Conservation (phyloP, 1,140 invertebrate species). For the Zaprionus camerounensis region DNA sequence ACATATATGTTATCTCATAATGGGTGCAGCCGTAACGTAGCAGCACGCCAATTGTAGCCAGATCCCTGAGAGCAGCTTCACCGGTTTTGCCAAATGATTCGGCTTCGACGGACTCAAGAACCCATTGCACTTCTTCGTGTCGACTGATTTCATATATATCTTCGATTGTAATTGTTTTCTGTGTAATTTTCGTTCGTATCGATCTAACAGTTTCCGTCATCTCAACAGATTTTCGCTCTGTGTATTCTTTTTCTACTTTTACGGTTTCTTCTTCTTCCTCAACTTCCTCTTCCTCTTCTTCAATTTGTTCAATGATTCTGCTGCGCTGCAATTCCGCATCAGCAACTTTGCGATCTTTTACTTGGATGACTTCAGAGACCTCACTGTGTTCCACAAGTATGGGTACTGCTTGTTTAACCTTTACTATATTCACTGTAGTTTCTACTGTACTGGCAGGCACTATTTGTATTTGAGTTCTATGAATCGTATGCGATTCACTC, state of each 20-base stretch:
- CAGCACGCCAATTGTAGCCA: slow-evolving; percentile 92
- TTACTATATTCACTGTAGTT: slow-evolving; percentile 70
- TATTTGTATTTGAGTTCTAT: slow-evolving; percentile 67
- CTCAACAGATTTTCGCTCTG: slow-evolving; percentile 60
- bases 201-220: slow-evolving; percentile 72
- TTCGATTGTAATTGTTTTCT: slow-evolving; percentile 72
- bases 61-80: slow-evolving; percentile 90
- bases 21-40: slow-evolving; percentile 90
- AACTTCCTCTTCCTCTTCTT: slow-evolving; percentile 75
- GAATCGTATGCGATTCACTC: slow-evolving; percentile 40
- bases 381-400: slow-evolving; percentile 85
- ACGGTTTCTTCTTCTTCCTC: slow-evolving; percentile 53
- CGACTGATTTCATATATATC: slow-evolving; percentile 72
- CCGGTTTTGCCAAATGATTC: slow-evolving; percentile 91
- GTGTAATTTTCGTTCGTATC: slow-evolving; percentile 78
- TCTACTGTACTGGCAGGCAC: slow-evolving; percentile 69
- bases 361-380: slow-evolving; percentile 83
- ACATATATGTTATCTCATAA: slow-evolving; percentile 91
- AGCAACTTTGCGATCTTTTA: slow-evolving; percentile 75
- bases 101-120: slow-evolving; percentile 89
- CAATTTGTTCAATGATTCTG: slow-evolving; percentile 75
- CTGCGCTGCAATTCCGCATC: slow-evolving; percentile 65
- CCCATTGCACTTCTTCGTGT: slow-evolving; percentile 89
- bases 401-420: slow-evolving; percentile 73
- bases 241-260: slow-evolving; percentile 44